Percentiles rank a stretch among this genome's conserved stretches.
phyloP scores from a whole-genome alignment of 1,140 invertebrate genomes.

The Aphaenogaster floridana region DNA sequence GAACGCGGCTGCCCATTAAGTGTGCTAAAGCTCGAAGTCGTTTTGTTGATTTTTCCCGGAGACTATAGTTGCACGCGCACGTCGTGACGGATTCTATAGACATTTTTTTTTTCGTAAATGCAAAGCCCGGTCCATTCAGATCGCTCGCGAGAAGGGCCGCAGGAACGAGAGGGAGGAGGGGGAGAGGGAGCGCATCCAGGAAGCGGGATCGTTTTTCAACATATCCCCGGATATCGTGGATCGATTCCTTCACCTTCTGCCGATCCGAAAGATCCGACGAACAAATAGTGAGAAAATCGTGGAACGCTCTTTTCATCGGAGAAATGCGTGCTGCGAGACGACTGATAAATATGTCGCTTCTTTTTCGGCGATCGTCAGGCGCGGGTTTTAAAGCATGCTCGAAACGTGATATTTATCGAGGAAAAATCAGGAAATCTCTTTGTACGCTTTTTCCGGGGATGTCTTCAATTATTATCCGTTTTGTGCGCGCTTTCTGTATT shows the following conservation, averaged over 20 bases:
- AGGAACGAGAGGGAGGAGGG: not conserved
- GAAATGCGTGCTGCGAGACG: constrained; percentile 37
- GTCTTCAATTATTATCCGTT: constrained; percentile 8
- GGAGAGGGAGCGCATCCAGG: constrained; percentile 64
- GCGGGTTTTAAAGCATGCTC: constrained; percentile 10
- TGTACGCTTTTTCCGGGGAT: constrained; percentile 40
- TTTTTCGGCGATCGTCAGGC: constrained; percentile 24
- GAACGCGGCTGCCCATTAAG: constrained; percentile 77
- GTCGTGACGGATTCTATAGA: constrained; percentile 74
- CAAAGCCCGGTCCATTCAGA: constrained; percentile 74
- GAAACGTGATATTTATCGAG: constrained; percentile 53
- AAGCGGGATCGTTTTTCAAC: constrained; percentile 76
- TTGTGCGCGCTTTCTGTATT: not conserved
- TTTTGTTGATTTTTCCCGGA: constrained; percentile 83
- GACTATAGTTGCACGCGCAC: constrained; percentile 75
- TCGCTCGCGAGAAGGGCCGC: constrained; percentile 7
- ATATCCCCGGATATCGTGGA: constrained; percentile 73
- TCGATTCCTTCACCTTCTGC: constrained; percentile 69
- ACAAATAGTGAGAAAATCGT: constrained; percentile 65
- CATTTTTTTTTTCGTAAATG: constrained; percentile 77
- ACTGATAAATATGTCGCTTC: constrained; percentile 65
- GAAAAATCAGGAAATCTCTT: constrained; percentile 51
- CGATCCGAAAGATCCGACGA: constrained; percentile 69
- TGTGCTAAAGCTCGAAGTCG: constrained; percentile 81
- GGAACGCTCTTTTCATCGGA: constrained; percentile 48